Conservation (phyloP, 53 echinoderm and acorn worm species). For the Stichopus horrens region DNA sequence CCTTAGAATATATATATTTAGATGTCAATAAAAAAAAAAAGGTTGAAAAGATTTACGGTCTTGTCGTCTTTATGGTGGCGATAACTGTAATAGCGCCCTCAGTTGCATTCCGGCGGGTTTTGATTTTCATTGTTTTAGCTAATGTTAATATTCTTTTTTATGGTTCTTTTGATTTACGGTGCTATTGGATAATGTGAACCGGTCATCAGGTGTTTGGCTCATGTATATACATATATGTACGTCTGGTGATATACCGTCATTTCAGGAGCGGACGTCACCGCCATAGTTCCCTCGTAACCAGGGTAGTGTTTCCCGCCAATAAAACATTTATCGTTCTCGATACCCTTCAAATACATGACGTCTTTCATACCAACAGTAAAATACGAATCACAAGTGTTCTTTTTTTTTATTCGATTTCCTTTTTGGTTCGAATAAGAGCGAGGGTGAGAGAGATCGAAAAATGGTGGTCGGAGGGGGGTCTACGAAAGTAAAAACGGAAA, state of each 20-base stretch:
- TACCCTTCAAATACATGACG: not conserved
- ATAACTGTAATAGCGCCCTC: conserved; percentile 35
- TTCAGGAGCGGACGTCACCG: too few species aligned
- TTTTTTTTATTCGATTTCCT: not conserved
- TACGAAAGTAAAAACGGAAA: too few species aligned
- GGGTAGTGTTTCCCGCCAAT: not conserved
- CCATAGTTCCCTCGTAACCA: not conserved
- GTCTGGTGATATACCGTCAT: too few species aligned
- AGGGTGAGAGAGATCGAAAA: too few species aligned
- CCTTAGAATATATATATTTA: too few species aligned
- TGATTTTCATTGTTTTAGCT: not conserved
- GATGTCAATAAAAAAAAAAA: not conserved
- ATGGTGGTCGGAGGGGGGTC: too few species aligned
- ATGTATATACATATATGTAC: too few species aligned
- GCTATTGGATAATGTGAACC: not conserved
- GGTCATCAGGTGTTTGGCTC: conserved; percentile 3
- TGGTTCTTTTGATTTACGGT: not conserved
- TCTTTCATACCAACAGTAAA: too few species aligned
- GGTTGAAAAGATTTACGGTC: conserved; percentile 9
- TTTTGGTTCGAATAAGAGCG: not conserved
- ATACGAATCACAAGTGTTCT: too few species aligned
- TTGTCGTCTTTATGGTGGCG: not conserved
- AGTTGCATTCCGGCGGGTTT: not conserved
- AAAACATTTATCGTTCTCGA: not conserved
- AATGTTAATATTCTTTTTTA: too few species aligned